A percentile compares a stretch with the other conserved stretches of the same genome.
Conservation (phyloP, 53 echinoderm and acorn worm genomes). For the Pentamera pediparva region DNA sequence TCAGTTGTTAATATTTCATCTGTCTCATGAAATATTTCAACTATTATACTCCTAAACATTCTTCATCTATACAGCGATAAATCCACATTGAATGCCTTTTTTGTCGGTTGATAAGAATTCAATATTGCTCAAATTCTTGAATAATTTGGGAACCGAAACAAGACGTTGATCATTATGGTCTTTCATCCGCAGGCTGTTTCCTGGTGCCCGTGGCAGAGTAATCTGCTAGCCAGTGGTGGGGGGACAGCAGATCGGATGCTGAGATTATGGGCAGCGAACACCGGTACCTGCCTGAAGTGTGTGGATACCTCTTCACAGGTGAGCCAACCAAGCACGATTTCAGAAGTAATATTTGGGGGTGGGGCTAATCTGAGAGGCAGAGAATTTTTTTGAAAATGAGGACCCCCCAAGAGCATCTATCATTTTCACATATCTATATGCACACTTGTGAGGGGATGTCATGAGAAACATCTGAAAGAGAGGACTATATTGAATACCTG, state of each 20-base stretch:
- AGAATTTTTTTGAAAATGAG: neutral
- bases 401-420: neutral
- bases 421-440: neutral
- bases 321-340: neutral
- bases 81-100: too few species aligned
- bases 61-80: too few species aligned
- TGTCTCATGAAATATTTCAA: too few species aligned
- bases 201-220: conserved; percentile 97
- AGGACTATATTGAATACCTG: too few species aligned
- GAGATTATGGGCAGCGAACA: conserved; percentile 74
- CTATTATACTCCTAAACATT: too few species aligned
- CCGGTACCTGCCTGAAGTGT: conserved; percentile 61
- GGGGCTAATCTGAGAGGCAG: neutral
- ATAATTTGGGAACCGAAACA: too few species aligned
- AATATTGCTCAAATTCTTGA: too few species aligned
- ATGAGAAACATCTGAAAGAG: too few species aligned
- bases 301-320: conserved; percentile 95
- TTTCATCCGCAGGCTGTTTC: conserved; percentile 63
- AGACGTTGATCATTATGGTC: too few species aligned
- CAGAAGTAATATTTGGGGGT: neutral
- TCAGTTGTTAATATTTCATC: too few species aligned
- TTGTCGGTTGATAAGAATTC: too few species aligned
- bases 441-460: neutral
- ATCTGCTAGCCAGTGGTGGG: conserved; percentile 86
- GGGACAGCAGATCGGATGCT: conserved; percentile 87